Conservation (phyloP, 2,888 invertebrate species). For the Eugnorisma glareosa region DNA sequence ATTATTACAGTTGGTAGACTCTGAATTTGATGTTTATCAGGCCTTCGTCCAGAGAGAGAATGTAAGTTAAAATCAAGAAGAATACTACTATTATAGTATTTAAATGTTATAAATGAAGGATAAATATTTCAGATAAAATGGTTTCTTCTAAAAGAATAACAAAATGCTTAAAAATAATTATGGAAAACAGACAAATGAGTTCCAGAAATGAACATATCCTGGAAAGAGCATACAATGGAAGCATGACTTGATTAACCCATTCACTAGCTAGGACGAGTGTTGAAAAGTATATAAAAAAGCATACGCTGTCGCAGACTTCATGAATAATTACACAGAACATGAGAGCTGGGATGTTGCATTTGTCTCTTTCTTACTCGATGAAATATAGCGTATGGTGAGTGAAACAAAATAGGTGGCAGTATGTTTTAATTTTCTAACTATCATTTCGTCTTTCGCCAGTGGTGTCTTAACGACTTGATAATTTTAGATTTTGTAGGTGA, state of each 20-base stretch:
- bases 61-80: background rate
- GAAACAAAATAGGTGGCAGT: conserved; percentile 23
- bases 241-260: conserved; percentile 59
- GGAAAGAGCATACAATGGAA: conserved; percentile 39
- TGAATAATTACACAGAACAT: conserved; percentile 55
- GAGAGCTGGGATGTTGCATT: conserved; percentile 38
- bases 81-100: background rate
- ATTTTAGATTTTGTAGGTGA: background rate
- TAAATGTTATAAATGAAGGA: background rate
- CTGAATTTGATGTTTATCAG: background rate
- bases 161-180: conserved; percentile 24
- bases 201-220: conserved; percentile 34
- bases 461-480: background rate
- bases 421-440: conserved; percentile 20
- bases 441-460: background rate
- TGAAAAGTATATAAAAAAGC: conserved; percentile 62
- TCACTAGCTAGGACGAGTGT: conserved; percentile 39
- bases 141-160: background rate
- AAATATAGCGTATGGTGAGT: conserved; percentile 30
- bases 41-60: background rate
- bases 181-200: conserved; percentile 23
- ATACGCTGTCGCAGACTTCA: conserved; percentile 47
- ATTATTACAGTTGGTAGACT: too few species aligned
- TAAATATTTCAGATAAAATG: background rate
- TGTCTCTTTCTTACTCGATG: conserved; percentile 49